phyloP scores from a whole-genome alignment of 2,888 invertebrate genomes.

The Sussaba pulchella region DNA sequence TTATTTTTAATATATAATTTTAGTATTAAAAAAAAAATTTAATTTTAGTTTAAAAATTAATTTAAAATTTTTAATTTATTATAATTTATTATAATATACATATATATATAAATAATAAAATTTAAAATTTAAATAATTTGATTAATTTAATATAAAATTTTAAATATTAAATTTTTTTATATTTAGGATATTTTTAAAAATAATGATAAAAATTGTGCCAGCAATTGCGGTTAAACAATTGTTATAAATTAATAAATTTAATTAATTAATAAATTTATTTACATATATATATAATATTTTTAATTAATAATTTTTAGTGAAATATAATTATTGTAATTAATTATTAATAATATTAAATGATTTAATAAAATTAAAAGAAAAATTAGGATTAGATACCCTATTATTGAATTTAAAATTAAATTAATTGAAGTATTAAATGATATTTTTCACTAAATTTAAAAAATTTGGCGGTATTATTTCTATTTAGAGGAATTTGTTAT shows the following conservation, averaged over 20 bases:
- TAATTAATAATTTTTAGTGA: constrained; percentile 81
- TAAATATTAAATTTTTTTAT: constrained; percentile 86
- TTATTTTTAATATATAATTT: constrained; percentile 72
- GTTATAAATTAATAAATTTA: too few relatives aligned
- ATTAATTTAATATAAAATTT: constrained; percentile 71
- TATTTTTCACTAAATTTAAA: constrained; percentile 89
- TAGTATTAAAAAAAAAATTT: constrained; percentile 72
- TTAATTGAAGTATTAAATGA: constrained; percentile 86
- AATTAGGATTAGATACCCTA: constrained; percentile 90
- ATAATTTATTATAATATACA: constrained; percentile 80
- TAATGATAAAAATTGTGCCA: constrained; percentile 89
- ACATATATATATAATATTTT: constrained; percentile 83
- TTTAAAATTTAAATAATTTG: constrained; percentile 84
- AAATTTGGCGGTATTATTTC: constrained; percentile 90
- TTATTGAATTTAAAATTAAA: constrained; percentile 85
- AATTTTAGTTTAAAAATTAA: constrained; percentile 82
- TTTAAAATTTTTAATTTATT: too few relatives aligned
- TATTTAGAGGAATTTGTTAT: constrained; percentile 89
- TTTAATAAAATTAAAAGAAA: constrained; percentile 71
- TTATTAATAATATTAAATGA: constrained; percentile 24
- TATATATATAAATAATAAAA: constrained; percentile 83
- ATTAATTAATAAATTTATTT: constrained; percentile 84
- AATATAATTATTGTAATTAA: constrained; percentile 82
- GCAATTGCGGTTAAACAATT: constrained; percentile 90
- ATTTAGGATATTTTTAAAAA: constrained; percentile 87